These are phyloP conservation scores for Cyprinella venusta DNA, from an alignment of 2,797 vertebrate genomes.

Conservation along the genomic window DNA sequence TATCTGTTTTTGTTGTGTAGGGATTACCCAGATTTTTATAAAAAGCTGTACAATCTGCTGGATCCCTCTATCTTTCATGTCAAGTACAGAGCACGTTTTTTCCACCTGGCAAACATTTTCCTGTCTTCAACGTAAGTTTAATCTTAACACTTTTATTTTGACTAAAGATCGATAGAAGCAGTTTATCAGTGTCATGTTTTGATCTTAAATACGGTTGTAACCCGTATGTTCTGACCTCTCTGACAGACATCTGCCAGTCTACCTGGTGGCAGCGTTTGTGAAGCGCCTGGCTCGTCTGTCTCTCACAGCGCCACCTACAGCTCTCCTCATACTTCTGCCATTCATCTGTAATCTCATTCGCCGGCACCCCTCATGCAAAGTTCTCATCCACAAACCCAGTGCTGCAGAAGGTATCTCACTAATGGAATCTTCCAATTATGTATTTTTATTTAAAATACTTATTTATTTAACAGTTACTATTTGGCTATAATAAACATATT, in stretches of 20 bases:
- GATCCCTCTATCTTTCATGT: constrained; percentile 92
- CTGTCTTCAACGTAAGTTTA: constrained; percentile 90
- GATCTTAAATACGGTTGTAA: not conserved
- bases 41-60: constrained; percentile 90
- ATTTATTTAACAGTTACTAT: not conserved
- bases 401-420: constrained; percentile 65
- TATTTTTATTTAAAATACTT: too few relatives aligned
- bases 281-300: constrained; percentile 90
- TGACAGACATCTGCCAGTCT: constrained; percentile 88
- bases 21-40: constrained; percentile 96
- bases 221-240: constrained; percentile 5
- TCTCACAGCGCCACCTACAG: constrained; percentile 87
- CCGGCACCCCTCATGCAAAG: constrained; percentile 87
- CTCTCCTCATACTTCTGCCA: constrained; percentile 87
- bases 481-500: not conserved
- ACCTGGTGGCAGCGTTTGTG: constrained; percentile 92
- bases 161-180: not conserved
- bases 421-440: not conserved
- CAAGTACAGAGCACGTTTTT: constrained; percentile 93
- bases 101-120: constrained; percentile 89
- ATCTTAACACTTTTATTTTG: not conserved
- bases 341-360: constrained; percentile 94
- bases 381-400: constrained; percentile 86
- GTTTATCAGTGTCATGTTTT: not conserved
- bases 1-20: constrained; percentile 69